Conservation (phyloP, 92 coral and sea anemone species). For the Paramuricea clavata region DNA sequence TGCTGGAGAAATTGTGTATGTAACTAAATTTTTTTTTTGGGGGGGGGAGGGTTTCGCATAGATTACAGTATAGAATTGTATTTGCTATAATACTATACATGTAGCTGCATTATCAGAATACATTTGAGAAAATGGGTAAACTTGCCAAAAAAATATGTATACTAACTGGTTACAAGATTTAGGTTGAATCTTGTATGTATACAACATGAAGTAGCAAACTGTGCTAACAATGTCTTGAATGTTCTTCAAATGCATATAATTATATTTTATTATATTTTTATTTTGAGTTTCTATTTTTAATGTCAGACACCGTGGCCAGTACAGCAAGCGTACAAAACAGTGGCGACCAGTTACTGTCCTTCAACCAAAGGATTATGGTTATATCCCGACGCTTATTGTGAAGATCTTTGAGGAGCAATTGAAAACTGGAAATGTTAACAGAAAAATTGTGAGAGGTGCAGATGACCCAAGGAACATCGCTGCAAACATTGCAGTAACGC, state of each 20-base stretch:
- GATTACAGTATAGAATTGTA: too few species aligned
- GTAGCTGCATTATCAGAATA: too few species aligned
- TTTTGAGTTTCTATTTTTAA: neutral
- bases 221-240: neutral
- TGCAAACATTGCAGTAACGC: neutral
- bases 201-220: neutral
- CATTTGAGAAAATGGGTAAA: neutral
- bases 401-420: neutral
- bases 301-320: constrained; percentile 3
- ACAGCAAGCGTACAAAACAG: constrained; percentile 32
- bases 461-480: constrained; percentile 38
- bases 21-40: too few species aligned
- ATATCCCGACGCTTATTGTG: constrained; percentile 14
- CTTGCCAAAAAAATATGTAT: too few species aligned
- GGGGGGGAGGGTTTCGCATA: too few species aligned
- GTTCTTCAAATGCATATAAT: neutral
- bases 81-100: too few species aligned
- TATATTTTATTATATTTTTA: neutral
- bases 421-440: neutral
- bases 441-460: neutral
- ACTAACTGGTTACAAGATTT: too few species aligned
- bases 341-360: neutral
- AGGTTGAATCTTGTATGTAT: too few species aligned
- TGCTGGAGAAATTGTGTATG: constrained; percentile 18
- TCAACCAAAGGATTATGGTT: constrained; percentile 1